Evolutionary conservation across 2,797 vertebrate genomes (phyloP).

Genomic region (Orestias chungarensis): DNA sequence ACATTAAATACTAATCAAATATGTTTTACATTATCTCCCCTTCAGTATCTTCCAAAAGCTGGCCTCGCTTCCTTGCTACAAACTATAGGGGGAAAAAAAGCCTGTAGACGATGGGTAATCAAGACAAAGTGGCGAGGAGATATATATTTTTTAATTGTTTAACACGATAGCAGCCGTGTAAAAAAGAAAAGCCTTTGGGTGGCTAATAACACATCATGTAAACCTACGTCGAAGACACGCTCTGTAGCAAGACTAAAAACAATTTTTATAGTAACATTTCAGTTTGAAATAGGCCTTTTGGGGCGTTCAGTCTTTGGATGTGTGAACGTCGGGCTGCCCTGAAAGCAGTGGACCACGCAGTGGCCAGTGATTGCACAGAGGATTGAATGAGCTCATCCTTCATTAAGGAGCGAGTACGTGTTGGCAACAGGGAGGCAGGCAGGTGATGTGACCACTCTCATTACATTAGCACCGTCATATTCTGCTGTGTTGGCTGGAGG

Average conservation of each 20-base stretch:
- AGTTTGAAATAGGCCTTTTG: conserved; percentile 62
- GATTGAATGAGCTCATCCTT: conserved; percentile 46
- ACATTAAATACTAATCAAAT: background rate
- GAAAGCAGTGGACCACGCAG: conserved; percentile 72
- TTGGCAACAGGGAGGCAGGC: conserved; percentile 41
- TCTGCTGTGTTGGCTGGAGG: conserved; percentile 80
- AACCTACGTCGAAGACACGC: conserved; percentile 36
- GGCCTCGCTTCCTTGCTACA: background rate
- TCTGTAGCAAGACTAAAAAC: conserved; percentile 39
- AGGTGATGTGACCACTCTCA: conserved; percentile 69
- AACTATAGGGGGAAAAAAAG: background rate
- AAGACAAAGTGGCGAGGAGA: conserved; percentile 19
- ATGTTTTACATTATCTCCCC: background rate
- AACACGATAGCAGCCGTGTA: conserved; percentile 53
- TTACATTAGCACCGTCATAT: conserved; percentile 79
- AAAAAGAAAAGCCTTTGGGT: too few relatives aligned
- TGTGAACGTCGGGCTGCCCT: conserved; percentile 47
- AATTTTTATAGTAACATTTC: conserved; percentile 42
- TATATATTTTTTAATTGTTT: conserved; percentile 8
- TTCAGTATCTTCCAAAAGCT: background rate
- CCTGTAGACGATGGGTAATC: background rate
- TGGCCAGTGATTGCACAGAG: conserved; percentile 70
- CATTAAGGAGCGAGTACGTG: conserved; percentile 35
- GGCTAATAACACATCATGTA: conserved; percentile 37
- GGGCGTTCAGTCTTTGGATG: conserved; percentile 36